Base-by-base conservation (phyloP, 2,888 invertebrate species). In the Cheilosia grossa region DNA sequence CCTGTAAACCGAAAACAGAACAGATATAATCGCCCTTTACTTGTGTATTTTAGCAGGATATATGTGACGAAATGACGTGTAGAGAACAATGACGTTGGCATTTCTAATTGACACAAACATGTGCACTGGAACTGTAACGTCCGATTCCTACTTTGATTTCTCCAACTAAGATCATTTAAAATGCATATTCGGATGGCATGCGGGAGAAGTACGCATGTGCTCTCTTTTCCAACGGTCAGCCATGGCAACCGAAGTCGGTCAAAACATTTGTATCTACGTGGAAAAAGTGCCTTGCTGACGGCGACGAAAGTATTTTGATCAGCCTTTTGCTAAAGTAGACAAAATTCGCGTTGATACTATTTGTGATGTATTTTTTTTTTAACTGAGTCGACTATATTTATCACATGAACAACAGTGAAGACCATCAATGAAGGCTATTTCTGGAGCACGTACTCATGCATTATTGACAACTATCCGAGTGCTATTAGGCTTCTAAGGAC, bases 91-190 rank as follows among this genome's bases (percentile, higher is more conserved):
- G 75, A 75, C 75, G 75, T 59, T n/a, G 7, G 15, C 5, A n/a
- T 47, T 47, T 5, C 24, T 56, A 19, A 44, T 19, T 56, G 37
- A 51, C 17, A 19, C 21, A 21, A 21, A 21, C 30, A 59, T 13
- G 5, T 24, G 15, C 15, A 53, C 44, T 61, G 77, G 67, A 77
- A 77, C 2, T 47, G 17, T 9, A 0, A 19, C n/a, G 13, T 19
- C 19, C 19, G 19, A 27, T 51, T 27, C 21, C 58, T 59, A 19
- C 13, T n/a, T 13, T 17, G 21, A 19, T 27, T 69, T 75, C 67
- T 67, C 85, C 81, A 54, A 6, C n/a, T 27, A 17, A 42, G 77
- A 58, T 85, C 59, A 85, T 85, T 75, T 66, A 85, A 81, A 77
- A 85, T 85, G 81, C 85, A 85, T 37, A 44, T 80, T 47, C 53